Conservation (phyloP, 1,140 invertebrate genomes). For the Geopemphigus sp. region DNA sequence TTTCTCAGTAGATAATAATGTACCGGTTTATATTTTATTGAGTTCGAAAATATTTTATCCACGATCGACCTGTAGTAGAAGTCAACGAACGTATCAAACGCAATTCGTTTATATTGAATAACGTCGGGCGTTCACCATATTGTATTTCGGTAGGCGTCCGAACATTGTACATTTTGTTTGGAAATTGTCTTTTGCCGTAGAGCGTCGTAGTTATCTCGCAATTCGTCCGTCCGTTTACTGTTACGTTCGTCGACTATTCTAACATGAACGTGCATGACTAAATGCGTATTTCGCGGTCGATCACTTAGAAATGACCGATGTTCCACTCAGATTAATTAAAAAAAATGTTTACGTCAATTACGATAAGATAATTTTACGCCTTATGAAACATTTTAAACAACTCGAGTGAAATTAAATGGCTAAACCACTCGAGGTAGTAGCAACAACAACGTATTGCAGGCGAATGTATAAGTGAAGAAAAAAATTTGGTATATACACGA, state of each 20-base stretch:
- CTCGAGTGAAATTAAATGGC: too few relatives aligned
- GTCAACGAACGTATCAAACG: neutral
- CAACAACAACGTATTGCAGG: too few relatives aligned
- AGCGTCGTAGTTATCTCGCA: neutral
- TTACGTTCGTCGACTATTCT: conserved; percentile 5
- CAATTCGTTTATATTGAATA: neutral
- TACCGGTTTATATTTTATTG: conserved; percentile 3
- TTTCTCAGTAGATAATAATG: conserved; percentile 17
- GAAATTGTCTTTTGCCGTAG: neutral
- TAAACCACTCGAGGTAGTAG: too few relatives aligned
- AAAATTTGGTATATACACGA: too few relatives aligned
- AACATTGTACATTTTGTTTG: neutral
- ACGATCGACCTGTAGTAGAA: neutral
- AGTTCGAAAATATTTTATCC: neutral
- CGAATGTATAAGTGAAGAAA: too few relatives aligned
- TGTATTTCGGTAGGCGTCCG: neutral
- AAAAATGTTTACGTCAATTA: too few relatives aligned
- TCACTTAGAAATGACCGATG: too few relatives aligned
- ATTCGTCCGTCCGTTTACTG: conserved; percentile 3
- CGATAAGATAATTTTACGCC: too few relatives aligned
- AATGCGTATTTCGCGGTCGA: conserved; percentile 23
- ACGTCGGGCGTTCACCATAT: neutral
- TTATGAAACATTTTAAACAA: too few relatives aligned
- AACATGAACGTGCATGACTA: conserved; percentile 2
- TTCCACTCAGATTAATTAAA: too few relatives aligned